A percentile compares a stretch with the other conserved stretches of the same genome.
phyloP scores from a whole-genome alignment of 1,140 invertebrate genomes.

The Meloidogyne hapla region DNA sequence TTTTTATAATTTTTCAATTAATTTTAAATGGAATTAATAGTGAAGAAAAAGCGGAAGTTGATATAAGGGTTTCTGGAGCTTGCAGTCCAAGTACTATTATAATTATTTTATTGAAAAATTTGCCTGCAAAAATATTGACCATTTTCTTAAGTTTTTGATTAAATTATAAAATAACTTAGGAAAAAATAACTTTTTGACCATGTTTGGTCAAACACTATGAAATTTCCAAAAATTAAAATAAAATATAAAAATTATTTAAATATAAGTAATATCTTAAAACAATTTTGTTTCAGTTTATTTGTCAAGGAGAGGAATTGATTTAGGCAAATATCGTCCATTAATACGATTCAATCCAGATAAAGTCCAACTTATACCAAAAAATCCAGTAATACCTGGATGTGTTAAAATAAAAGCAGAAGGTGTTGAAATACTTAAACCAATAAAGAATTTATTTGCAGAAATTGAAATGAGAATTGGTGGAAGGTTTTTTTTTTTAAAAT shows the following conservation, averaged over 20 bases:
- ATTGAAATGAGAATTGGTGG: constrained; percentile 64
- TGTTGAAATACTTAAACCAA: constrained; percentile 59
- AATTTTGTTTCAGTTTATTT: constrained; percentile 63
- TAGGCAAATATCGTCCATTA: constrained; percentile 59
- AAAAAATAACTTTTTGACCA: too few relatives aligned
- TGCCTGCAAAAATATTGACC: neutral
- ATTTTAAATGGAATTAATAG: neutral
- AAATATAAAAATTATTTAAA: too few relatives aligned
- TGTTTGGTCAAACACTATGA: too few relatives aligned
- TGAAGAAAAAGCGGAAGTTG: constrained; percentile 61
- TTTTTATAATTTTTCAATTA: neutral
- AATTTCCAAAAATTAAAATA: too few relatives aligned
- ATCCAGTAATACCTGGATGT: constrained; percentile 63
- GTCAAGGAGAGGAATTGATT: constrained; percentile 58
- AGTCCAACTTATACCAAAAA: constrained; percentile 63
- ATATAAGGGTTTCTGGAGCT: constrained; percentile 62
- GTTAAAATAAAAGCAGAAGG: constrained; percentile 64
- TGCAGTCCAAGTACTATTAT: constrained; percentile 60
- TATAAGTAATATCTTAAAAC: too few relatives aligned
- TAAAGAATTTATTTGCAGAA: constrained; percentile 62
- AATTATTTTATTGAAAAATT: neutral
- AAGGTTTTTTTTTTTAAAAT: neutral
- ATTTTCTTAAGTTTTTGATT: too few relatives aligned
- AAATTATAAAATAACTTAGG: too few relatives aligned
- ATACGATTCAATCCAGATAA: constrained; percentile 64